Evolutionary conservation across 2,888 invertebrate species (phyloP).

Genomic region (Liposcelis brunnea): DNA sequence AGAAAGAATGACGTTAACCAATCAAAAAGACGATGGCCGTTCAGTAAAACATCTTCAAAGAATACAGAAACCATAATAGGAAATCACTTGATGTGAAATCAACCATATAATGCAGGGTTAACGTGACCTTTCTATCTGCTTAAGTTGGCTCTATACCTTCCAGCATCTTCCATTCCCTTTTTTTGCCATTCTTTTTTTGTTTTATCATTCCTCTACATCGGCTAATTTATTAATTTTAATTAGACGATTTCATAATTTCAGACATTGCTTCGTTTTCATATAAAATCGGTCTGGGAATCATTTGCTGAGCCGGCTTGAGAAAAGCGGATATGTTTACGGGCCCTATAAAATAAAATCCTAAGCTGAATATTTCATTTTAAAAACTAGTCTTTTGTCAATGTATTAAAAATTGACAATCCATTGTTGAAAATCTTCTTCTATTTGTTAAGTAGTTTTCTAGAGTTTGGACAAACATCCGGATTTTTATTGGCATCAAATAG

Average conservation of each 20-base stretch:
- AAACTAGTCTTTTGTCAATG: background rate
- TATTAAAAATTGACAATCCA: conserved; percentile 1
- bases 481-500: background rate
- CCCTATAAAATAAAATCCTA: too few species aligned
- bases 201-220: too few species aligned
- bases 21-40: too few species aligned
- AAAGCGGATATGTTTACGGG: background rate
- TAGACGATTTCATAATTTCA: too few species aligned
- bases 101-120: conserved; percentile 2
- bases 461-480: conserved; percentile 8
- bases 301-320: too few species aligned
- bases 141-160: background rate
- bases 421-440: background rate
- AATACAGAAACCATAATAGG: background rate
- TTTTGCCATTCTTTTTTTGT: background rate
- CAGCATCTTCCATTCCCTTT: background rate
- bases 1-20: too few species aligned
- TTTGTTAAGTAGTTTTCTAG: background rate
- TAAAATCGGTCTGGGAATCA: too few species aligned
- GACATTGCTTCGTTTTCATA: too few species aligned
- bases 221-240: too few species aligned
- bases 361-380: background rate
- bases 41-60: background rate
- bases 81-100: conserved; percentile 2
- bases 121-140: conserved; percentile 5